phyloP scores from a whole-genome alignment of 2,797 vertebrate species.

The Cebuella pygmaea region DNA sequence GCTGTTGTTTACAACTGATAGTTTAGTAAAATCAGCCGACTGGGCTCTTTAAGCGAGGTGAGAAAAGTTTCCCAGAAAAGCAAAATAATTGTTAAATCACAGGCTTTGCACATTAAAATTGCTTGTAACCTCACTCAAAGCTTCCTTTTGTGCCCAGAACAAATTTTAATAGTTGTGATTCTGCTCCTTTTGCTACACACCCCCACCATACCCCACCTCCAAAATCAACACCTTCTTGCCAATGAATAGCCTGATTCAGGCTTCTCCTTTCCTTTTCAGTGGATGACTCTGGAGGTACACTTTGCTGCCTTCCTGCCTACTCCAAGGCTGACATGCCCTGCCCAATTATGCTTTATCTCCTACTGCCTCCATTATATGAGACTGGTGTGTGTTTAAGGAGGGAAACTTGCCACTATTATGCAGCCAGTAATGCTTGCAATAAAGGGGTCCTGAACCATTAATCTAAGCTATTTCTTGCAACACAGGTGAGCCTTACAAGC shows the following conservation, averaged over 20 bases:
- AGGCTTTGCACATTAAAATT: constrained; percentile 37
- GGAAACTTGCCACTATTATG: background rate
- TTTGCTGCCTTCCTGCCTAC: constrained; percentile 59
- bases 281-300: background rate
- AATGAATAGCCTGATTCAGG: constrained; percentile 59
- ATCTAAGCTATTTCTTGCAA: background rate
- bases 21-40: constrained; percentile 41
- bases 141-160: constrained; percentile 52
- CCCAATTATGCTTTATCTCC: background rate
- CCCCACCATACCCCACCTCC: background rate
- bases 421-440: background rate
- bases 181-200: constrained; percentile 9
- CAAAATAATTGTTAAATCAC: constrained; percentile 53
- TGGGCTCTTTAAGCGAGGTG: background rate
- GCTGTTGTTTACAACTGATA: constrained; percentile 2
- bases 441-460: background rate
- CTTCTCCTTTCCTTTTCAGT: constrained; percentile 50
- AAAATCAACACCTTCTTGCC: constrained; percentile 66
- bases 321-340: background rate
- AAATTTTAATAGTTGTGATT: constrained; percentile 45
- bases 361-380: background rate
- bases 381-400: background rate
- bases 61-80: constrained; percentile 32
- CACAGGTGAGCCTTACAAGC: background rate
- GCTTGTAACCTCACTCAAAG: constrained; percentile 43